Percentiles rank a stretch among this genome's conserved stretches.
phyloP scores from a whole-genome alignment of 2,113 vertebrate genomes.

The Colaptes auratus region DNA sequence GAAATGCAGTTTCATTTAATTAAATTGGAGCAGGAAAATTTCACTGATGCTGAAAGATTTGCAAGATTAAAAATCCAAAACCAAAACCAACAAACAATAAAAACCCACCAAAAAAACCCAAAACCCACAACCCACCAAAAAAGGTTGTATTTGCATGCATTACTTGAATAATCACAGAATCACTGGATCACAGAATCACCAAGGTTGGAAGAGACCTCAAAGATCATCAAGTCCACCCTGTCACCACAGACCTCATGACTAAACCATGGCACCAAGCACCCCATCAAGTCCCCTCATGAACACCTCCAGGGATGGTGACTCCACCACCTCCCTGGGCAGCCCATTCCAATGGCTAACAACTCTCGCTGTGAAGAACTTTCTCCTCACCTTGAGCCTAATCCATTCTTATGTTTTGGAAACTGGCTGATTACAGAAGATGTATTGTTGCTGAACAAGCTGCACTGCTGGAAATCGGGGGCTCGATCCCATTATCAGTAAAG shows the following conservation, averaged over 20 bases:
- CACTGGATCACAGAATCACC: too few species aligned
- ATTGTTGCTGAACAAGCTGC: not conserved
- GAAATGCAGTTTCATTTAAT: constrained; percentile 37
- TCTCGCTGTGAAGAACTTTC: too few species aligned
- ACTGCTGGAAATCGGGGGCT: not conserved
- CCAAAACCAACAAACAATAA: too few species aligned
- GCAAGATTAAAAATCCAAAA: not conserved
- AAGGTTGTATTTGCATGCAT: not conserved
- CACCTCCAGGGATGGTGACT: too few species aligned
- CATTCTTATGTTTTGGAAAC: not conserved
- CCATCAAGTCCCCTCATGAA: too few species aligned
- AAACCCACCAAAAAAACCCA: not conserved
- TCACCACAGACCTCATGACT: too few species aligned
- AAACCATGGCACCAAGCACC: too few species aligned
- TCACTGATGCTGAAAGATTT: constrained; percentile 3
- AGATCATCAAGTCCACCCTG: too few species aligned
- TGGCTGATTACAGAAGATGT: not conserved
- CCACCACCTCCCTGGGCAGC: too few species aligned
- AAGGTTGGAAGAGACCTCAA: too few species aligned
- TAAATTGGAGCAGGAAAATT: constrained; percentile 10
- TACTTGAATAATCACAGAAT: not conserved
- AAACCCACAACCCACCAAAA: too few species aligned
- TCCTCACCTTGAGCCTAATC: not conserved
- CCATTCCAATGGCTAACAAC: too few species aligned
- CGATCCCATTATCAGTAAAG: not conserved